Evolutionary conservation across 2,888 invertebrate genomes (phyloP).

Genomic region (Polyommatus icarus): DNA sequence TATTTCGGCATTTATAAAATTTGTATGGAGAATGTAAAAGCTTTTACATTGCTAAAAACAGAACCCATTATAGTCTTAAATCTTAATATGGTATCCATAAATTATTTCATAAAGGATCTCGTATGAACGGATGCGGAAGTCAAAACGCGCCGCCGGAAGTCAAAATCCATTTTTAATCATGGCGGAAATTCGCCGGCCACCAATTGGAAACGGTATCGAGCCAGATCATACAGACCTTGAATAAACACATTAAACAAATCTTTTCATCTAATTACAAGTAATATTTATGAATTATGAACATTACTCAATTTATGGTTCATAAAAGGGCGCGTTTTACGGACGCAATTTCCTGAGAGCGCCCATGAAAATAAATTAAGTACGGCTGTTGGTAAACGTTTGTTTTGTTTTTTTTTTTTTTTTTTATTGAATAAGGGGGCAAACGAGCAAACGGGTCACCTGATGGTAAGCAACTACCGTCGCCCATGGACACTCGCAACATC

Average conservation of each 20-base stretch:
- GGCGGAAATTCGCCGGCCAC: background rate
- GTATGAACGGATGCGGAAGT: conserved; percentile 9
- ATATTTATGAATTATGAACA: background rate
- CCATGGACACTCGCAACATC: no score
- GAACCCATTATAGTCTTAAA: background rate
- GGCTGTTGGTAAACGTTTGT: no score
- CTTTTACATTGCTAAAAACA: background rate
- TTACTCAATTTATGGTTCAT: background rate
- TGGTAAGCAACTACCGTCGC: no score
- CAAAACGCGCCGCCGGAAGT: conserved; percentile 9
- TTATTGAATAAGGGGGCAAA: no score
- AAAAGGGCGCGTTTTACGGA: background rate
- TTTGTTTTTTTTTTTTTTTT: no score
- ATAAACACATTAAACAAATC: background rate
- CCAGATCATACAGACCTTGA: background rate
- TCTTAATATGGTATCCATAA: background rate
- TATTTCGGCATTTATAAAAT: no score
- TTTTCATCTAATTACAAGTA: background rate
- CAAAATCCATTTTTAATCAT: background rate
- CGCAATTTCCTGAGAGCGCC: background rate
- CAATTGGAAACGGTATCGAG: conserved; percentile 9
- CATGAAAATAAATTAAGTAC: background rate
- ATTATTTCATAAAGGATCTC: background rate
- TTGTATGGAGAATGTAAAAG: no score
- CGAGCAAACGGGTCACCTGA: no score